These are phyloP conservation scores for Rhopalosiphum maidis DNA, from an alignment of 1,140 invertebrate species.

Conservation along the genomic window DNA sequence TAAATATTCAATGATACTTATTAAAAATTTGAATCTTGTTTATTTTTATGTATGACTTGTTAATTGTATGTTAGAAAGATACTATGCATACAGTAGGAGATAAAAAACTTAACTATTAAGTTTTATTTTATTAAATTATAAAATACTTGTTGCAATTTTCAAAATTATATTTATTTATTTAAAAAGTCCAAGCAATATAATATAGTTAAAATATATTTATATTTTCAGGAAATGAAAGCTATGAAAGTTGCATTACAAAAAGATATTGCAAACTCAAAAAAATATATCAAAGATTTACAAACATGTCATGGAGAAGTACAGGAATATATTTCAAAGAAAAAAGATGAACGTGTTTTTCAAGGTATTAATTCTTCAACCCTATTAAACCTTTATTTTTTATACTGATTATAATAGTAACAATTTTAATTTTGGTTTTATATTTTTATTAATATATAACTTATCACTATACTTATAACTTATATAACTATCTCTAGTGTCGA, in stretches of 20 bases:
- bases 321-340: conserved; percentile 44
- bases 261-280: conserved; percentile 29
- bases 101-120: not conserved
- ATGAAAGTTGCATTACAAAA: conserved; percentile 35
- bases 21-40: too few relatives aligned
- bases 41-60: too few relatives aligned
- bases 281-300: conserved; percentile 49
- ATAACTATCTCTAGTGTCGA: too few relatives aligned
- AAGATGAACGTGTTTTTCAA: conserved; percentile 5
- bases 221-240: conserved; percentile 42
- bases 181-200: not conserved
- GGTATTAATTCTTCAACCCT: not conserved
- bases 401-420: not conserved
- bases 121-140: not conserved
- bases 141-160: not conserved
- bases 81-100: too few relatives aligned
- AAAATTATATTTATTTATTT: not conserved
- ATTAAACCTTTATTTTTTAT: not conserved
- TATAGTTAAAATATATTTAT: not conserved
- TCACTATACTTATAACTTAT: too few relatives aligned
- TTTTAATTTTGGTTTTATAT: not conserved
- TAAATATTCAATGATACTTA: too few relatives aligned
- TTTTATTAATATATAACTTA: not conserved
- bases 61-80: too few relatives aligned
- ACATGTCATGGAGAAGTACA: conserved; percentile 37